These are phyloP conservation scores for Drosophila suboccidentalis DNA, from an alignment of 2,888 invertebrate species.

Conservation along the genomic window DNA sequence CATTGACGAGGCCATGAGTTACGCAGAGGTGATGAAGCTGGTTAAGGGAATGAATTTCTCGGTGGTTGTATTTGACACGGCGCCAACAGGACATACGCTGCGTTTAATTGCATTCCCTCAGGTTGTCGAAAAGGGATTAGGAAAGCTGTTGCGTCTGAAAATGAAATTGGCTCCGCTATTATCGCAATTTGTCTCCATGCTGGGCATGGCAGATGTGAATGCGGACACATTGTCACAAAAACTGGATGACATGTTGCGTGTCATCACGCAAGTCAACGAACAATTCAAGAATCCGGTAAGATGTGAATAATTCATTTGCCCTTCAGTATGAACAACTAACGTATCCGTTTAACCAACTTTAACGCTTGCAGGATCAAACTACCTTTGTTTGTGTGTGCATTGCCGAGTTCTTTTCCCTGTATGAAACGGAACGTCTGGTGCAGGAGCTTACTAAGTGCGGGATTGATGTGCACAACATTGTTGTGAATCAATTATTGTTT, in stretches of 20 bases:
- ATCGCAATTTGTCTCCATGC: constrained; percentile 92
- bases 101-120: constrained; percentile 98
- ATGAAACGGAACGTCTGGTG: constrained; percentile 98
- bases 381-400: constrained; percentile 99
- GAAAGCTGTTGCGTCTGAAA: constrained; percentile 96
- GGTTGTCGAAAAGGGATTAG: constrained; percentile 98
- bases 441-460: constrained; percentile 98
- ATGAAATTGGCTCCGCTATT: constrained; percentile 91
- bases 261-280: constrained; percentile 97
- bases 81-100: constrained; percentile 99
- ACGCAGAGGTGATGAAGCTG: constrained; percentile 98
- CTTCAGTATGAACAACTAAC: background rate
- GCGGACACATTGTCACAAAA: constrained; percentile 96
- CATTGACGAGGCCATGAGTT: constrained; percentile 99
- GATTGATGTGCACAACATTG: constrained; percentile 99
- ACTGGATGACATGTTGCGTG: constrained; percentile 97
- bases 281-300: constrained; percentile 97
- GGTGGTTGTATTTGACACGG: constrained; percentile 99
- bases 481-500: constrained; percentile 97
- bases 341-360: background rate
- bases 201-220: constrained; percentile 95
- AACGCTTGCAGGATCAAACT: constrained; percentile 91
- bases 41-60: constrained; percentile 99
- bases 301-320: constrained; percentile 19
- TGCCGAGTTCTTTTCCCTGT: constrained; percentile 98